Percentiles rank a stretch among this genome's conserved stretches.
Evolutionary conservation across 2,797 vertebrate species (phyloP).

Genomic region (Anolis apletophallus): DNA sequence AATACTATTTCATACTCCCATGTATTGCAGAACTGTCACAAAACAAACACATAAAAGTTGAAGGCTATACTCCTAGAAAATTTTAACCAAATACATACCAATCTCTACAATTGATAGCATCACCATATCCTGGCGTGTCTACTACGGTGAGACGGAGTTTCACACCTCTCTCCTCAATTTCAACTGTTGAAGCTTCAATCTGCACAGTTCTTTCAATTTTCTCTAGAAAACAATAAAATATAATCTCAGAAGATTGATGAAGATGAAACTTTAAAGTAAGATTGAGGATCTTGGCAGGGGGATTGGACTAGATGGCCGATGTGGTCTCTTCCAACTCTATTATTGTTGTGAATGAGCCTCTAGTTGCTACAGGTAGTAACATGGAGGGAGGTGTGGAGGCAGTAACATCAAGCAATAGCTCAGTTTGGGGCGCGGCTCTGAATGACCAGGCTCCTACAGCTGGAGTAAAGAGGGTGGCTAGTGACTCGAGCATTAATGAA

Average conservation of each 20-base stretch:
- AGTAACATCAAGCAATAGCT: no score
- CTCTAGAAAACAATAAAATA: slow-evolving; percentile 77
- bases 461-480: no score
- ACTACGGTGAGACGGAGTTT: slow-evolving; percentile 95
- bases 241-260: not conserved
- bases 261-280: not conserved
- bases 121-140: slow-evolving; percentile 94
- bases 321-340: no score
- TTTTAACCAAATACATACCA: slow-evolving; percentile 77
- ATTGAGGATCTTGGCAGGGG: not conserved
- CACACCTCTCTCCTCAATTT: slow-evolving; percentile 95
- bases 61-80: not conserved
- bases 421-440: no score
- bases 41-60: not conserved
- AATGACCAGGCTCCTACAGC: no score
- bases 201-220: slow-evolving; percentile 97
- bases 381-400: no score
- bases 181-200: slow-evolving; percentile 96
- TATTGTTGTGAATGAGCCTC: no score
- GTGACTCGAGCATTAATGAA: no score
- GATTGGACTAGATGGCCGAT: no score
- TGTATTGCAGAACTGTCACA: not conserved
- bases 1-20: not conserved
- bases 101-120: slow-evolving; percentile 95
- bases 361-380: no score